A percentile compares a stretch with the other conserved stretches of the same genome.
phyloP scores from a whole-genome alignment of 2,797 vertebrate species.

The Microctenopoma lineatum region DNA sequence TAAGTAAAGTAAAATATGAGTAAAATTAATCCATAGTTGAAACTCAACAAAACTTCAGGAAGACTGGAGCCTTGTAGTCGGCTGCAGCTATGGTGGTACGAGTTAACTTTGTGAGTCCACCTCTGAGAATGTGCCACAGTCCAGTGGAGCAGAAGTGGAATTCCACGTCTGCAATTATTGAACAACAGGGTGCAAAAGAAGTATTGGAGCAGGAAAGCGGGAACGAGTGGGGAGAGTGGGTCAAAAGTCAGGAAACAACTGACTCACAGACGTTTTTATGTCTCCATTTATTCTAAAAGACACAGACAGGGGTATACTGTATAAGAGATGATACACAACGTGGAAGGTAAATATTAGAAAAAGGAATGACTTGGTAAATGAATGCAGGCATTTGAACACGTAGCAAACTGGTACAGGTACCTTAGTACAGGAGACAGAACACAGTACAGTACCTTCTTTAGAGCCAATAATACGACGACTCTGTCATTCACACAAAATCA shows the following conservation, averaged over 20 bases:
- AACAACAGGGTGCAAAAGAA: slow-evolving; percentile 77
- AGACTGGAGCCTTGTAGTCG: slow-evolving; percentile 2
- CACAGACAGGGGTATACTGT: slow-evolving; percentile 77
- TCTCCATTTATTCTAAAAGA: slow-evolving; percentile 83
- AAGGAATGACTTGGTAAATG: slow-evolving; percentile 74
- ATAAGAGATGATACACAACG: slow-evolving; percentile 80
- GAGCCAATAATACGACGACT: slow-evolving; percentile 61
- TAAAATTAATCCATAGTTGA: not conserved
- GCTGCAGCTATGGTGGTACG: slow-evolving; percentile 12
- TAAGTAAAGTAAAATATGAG: too few species aligned
- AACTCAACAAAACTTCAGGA: slow-evolving; percentile 8
- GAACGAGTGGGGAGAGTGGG: slow-evolving; percentile 19
- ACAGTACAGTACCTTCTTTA: slow-evolving; percentile 70
- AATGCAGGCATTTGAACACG: slow-evolving; percentile 69
- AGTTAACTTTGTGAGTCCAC: slow-evolving; percentile 59
- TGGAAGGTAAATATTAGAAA: slow-evolving; percentile 79
- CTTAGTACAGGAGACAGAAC: slow-evolving; percentile 76
- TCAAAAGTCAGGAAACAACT: slow-evolving; percentile 67
- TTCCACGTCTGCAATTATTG: slow-evolving; percentile 78
- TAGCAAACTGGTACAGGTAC: slow-evolving; percentile 55
- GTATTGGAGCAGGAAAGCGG: slow-evolving; percentile 58
- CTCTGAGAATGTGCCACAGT: slow-evolving; percentile 61
- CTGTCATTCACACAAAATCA: slow-evolving; percentile 74
- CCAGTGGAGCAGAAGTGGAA: slow-evolving; percentile 80
- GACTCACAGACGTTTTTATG: slow-evolving; percentile 53